Percentiles rank a stretch among this genome's conserved stretches.
Conservation (phyloP, 2,113 vertebrate species). For the Mastomys natalensis region DNA sequence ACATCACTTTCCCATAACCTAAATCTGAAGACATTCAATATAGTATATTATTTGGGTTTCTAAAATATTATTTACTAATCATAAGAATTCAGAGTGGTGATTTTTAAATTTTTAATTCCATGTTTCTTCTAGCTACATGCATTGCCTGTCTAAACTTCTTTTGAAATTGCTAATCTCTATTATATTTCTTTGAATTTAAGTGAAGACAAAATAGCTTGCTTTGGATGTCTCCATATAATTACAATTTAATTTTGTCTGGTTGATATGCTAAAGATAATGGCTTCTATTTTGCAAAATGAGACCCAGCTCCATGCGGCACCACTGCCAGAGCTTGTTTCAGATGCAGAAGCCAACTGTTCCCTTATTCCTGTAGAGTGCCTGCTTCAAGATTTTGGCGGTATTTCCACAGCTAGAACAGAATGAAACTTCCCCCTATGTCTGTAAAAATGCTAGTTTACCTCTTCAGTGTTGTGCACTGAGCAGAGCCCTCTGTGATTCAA, state of each 20-base stretch:
- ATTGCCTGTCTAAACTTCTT: conserved; percentile 79
- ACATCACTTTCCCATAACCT: conserved; percentile 28
- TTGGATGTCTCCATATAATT: conserved; percentile 77
- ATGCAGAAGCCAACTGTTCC: conserved; percentile 67
- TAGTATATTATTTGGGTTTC: conserved; percentile 49
- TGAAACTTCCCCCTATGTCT: conserved; percentile 43
- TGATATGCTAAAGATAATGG: conserved; percentile 79
- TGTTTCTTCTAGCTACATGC: conserved; percentile 64
- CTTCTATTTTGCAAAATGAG: conserved; percentile 79
- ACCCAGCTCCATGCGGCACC: conserved; percentile 52
- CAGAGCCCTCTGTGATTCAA: too few species aligned
- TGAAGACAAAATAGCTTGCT: conserved; percentile 74
- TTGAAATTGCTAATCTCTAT: conserved; percentile 74
- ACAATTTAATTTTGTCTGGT: conserved; percentile 76
- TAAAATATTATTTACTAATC: conserved; percentile 73
- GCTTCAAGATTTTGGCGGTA: conserved; percentile 64
- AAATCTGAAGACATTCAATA: conserved; percentile 59
- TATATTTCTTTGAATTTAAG: conserved; percentile 72
- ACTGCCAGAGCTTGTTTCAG: conserved; percentile 65
- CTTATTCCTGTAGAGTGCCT: conserved; percentile 62
- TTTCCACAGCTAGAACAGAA: conserved; percentile 55
- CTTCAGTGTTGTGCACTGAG: not conserved
- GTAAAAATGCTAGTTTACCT: conserved; percentile 19
- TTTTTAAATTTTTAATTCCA: conserved; percentile 72
- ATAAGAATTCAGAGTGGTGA: conserved; percentile 64